Evolutionary conservation across 2,797 vertebrate species (phyloP), one percentile per base, ranked within the genome.

Genomic region (Hyperoplus lanceolatus): DNA sequence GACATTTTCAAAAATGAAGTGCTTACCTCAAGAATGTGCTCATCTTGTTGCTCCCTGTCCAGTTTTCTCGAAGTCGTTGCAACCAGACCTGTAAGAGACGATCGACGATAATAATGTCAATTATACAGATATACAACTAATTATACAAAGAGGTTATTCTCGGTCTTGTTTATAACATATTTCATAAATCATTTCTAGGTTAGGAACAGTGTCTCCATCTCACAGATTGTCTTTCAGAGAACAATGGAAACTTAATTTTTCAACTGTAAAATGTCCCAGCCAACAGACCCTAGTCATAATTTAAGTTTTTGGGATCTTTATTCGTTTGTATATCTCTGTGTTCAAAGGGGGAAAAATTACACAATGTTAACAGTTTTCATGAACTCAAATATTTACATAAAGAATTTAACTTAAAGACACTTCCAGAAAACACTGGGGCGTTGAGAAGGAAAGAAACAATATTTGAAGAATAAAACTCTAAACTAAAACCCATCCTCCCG

Each of bases 11-110:
- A 73, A 77, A 84, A 66, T 13, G 21, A 56, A 87, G 73, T 4
- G 62, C 86, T 96, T 94, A 99, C 98, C 96, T 99, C 98, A 38
- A 99, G 91, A 92, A 99, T 96, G 90, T 99, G 98, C 71, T 99
- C 98, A 8, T 92, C 96, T 63, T 99, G 98, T 76, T 99, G 98
- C 70, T 99, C 98, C 73, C 97, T 91, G 93, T 99, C 98, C 79
- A 99, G 94, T 87, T 93, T 98, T 83, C 98, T 97, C 58, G 98
- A 97, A 5, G 98, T 99, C 3, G 98, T 99, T 61, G 96, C 96
- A 86, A 99, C 96, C 70, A 99, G 94, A 81, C 98, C 98, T 99
- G 92, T 12, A 16, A 41, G 21, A 81, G 42, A 85, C 58, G 87
- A 74, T 48, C 39, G 21, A 36, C 8, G 50, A 70, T 3, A 29